Base-by-base conservation (phyloP, 1,140 invertebrate species). In the Trichomalopsis sarcophagae region DNA sequence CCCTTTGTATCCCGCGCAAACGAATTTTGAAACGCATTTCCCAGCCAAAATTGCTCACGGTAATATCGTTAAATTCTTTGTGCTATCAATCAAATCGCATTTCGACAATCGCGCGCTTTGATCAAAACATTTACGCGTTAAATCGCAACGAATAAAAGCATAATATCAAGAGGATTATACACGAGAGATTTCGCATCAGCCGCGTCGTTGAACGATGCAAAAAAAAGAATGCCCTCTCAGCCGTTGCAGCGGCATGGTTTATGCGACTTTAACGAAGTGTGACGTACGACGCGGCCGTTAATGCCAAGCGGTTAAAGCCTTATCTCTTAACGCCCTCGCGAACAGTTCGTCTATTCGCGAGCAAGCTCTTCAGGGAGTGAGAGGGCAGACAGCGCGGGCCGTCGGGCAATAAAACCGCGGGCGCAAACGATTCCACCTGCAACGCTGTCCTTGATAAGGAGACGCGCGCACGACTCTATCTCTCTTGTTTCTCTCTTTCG, bases 321-420 rank as follows among this genome's bases (percentile, higher is more conserved):
- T 84, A 84, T 84, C 83, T 84, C 83, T 84, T 80, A 80, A 80
- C 83, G 83, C 83, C n/a, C 83, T 47, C 80, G 68, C 82, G 82
- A 84, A 84, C 74, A 84, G 82, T 84, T 75, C 77, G 77, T 84
- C 69, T 75, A 80, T 84, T 23, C 36, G 75, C 33, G 50, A 62
- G 33, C 33, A 71, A 80, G 77, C 40, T 66, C 82, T 83, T 83
- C 33, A 27, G 27, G 7, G 36, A 76, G n/a, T 14, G 14, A 27
- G 27, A 27, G 27, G 27, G 55, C 7, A 21, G 55, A 62, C 55
- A 62, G 55, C 50, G 14, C 14, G 14, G 14, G 17, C 50, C 50
- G 14, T 55, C 3, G 50, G 5, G 50, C 55, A 62, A 62, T 62
- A 62, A 62, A 62, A 62, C 55, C 14, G 55, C 6, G 55, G 55